Evolutionary conservation across 2,113 vertebrate species (phyloP), one percentile per base, ranked within the genome.

Genomic region (Podocnemis expansa): DNA sequence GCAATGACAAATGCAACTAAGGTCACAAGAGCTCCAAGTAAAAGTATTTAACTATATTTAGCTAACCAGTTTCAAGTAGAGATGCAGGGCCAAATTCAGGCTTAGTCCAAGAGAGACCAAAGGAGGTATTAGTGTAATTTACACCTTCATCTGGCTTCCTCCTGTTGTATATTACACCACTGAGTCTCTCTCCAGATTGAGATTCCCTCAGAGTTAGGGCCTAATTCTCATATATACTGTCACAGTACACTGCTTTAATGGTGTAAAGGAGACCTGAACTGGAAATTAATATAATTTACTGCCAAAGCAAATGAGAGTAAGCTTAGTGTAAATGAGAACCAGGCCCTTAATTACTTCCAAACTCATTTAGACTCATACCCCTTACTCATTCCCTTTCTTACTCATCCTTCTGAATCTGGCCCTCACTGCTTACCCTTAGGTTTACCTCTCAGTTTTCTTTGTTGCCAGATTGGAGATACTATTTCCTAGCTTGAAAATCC

Each of bases 1-100:
- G 97, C 95, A 2, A 89, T 98, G 88, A 97, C 98, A 60, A 98
- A 97, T 25, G 76, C 98, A 93, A 87, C 96, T 47, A 98, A 98
- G 98, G 99, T 99, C 81, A 82, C 19, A 34, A 82, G 11, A 87
- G 22, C 52, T 81, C 47, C 4, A 0, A n/a, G 11, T 85, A 31
- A n/a, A 95, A 78, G 21, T 67, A n/a, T 34, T 88, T 56, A 56
- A 34, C 4, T 86, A 19, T 56, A 38, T 89, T 82, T 80, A 73
- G 60, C 78, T 73, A 52, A 45, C 12, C 5, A 29, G 75, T 52
- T 82, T 27, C 76, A 56, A 29, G 29, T n/a, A 91, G 41, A 92
- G 89, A 85, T 19, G 10, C 6, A 4, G 6, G 49, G 11, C 29
- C 56, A 73, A 75, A 80, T 85, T 45, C 55, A 38, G 47, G 89